A percentile compares a stretch with the other conserved stretches of the same genome.
These are phyloP conservation scores for Glareola pratincola DNA, from an alignment of 2,113 vertebrate genomes.

Conservation along the genomic window DNA sequence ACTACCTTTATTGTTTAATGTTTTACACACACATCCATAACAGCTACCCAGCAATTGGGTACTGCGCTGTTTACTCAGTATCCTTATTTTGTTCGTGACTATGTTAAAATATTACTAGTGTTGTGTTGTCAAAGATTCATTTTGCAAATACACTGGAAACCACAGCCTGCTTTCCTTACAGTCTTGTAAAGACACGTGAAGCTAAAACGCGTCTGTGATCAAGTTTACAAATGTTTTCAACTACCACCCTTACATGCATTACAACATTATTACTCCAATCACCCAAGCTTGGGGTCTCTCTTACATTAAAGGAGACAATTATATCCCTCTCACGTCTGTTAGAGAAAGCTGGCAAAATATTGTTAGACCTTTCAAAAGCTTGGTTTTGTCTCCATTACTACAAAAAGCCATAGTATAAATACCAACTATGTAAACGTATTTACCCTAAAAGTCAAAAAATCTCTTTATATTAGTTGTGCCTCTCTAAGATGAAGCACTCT, in stretches of 20 bases:
- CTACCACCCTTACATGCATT: background rate
- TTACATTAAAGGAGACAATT: background rate
- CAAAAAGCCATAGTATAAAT: background rate
- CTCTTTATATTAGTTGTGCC: background rate
- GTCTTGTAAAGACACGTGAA: background rate
- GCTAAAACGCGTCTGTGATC: background rate
- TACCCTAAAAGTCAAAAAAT: background rate
- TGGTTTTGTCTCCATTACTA: background rate
- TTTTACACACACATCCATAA: background rate
- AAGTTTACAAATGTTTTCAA: background rate
- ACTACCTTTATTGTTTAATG: background rate
- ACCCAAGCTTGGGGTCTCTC: background rate
- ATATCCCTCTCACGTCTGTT: background rate
- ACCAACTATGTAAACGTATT: background rate
- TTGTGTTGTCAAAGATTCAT: background rate
- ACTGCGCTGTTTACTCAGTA: background rate
- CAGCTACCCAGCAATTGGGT: background rate
- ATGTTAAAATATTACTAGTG: background rate
- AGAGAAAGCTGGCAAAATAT: background rate
- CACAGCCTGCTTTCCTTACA: background rate
- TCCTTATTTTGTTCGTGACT: background rate
- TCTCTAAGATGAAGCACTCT: background rate
- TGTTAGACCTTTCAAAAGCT: background rate
- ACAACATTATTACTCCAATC: background rate
- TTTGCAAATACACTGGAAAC: background rate